phyloP scores from a whole-genome alignment of 92 coral and sea anemone genomes.

The Hydrozoanthus gracilis region DNA sequence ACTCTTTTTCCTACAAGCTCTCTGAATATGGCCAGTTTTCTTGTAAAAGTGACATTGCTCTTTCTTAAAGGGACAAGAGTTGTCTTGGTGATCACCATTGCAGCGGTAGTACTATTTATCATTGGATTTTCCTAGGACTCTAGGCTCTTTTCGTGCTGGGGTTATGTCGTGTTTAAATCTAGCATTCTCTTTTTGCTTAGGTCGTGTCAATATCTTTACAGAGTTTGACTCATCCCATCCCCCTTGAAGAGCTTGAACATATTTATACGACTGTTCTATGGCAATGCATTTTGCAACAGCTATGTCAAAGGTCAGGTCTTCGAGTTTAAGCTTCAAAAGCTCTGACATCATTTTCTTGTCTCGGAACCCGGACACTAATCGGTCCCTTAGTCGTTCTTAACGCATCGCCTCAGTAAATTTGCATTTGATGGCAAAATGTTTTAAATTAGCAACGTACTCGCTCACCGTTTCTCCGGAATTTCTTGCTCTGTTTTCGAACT shows the following conservation, averaged over 20 bases:
- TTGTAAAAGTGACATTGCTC: conserved; percentile 51
- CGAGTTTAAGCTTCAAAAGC: too few relatives aligned
- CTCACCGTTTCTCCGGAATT: too few relatives aligned
- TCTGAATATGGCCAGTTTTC: too few relatives aligned
- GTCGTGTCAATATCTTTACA: too few relatives aligned
- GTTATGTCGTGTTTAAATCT: background rate
- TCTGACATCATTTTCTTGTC: too few relatives aligned
- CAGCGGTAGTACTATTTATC: background rate
- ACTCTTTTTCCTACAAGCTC: conserved; percentile 47
- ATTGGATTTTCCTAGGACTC: conserved; percentile 22
- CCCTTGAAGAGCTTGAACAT: too few relatives aligned
- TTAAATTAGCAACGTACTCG: too few relatives aligned
- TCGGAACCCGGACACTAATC: conserved; percentile 63
- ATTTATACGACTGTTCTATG: too few relatives aligned
- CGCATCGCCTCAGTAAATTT: conserved; percentile 71
- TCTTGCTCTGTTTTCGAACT: conserved; percentile 67
- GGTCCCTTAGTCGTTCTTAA: conserved; percentile 59
- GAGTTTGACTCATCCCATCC: conserved; percentile 20
- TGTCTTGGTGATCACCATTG: conserved; percentile 30
- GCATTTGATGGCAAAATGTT: too few relatives aligned
- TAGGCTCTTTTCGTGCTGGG: conserved; percentile 29
- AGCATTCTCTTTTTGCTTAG: conserved; percentile 13
- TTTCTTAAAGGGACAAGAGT: conserved; percentile 46
- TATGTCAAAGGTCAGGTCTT: too few relatives aligned
- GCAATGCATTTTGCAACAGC: too few relatives aligned